phyloP scores from a whole-genome alignment of 2,113 vertebrate genomes.

The Typhlomys cinereus region DNA sequence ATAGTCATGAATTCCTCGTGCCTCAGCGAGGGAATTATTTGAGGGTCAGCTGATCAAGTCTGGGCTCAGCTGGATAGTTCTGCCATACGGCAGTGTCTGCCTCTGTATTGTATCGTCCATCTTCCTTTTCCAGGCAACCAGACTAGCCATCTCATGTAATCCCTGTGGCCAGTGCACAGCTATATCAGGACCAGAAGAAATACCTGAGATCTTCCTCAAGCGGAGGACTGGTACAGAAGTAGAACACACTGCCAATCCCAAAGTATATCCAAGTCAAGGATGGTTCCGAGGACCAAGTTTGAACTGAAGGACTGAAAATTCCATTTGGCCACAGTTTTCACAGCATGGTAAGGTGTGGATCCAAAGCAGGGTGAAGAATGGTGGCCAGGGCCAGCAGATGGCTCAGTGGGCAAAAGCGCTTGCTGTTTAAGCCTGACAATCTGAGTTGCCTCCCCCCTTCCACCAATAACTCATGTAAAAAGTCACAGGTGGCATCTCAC shows the following conservation, averaged over 20 bases:
- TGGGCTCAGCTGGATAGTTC: neutral
- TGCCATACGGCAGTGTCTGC: rapidly evolving
- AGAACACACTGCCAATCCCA: neutral
- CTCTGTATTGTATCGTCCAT: neutral
- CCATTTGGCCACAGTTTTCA: neutral
- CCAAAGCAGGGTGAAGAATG: neutral
- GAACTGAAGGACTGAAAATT: neutral
- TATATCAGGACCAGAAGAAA: neutral
- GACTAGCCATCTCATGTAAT: neutral
- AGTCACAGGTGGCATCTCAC: too few species aligned
- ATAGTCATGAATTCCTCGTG: neutral
- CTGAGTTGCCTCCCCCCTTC: too few species aligned
- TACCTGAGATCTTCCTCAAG: neutral
- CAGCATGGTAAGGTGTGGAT: neutral
- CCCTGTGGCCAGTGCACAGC: neutral
- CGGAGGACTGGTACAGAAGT: neutral
- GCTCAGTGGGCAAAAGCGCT: too few species aligned
- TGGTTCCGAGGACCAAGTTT: neutral
- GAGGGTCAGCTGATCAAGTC: neutral
- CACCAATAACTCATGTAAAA: too few species aligned
- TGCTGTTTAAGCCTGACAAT: too few species aligned
- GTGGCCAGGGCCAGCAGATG: too few species aligned
- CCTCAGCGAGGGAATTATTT: neutral
- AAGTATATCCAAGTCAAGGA: neutral
- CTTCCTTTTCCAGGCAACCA: neutral